Evolutionary conservation across 2,113 vertebrate genomes (phyloP).

Genomic region (mouse (Mus musculus)): GRCm39 chr3:105277001-105277500

Average conservation of each 20-base stretch:
- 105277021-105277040: not conserved
- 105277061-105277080: not conserved
- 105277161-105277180: not conserved
- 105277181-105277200: not conserved
- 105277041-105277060: not conserved
- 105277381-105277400: not conserved
- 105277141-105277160: not conserved
- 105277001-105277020: not conserved
- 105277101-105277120: not conserved
- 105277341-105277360: constrained; percentile 53
- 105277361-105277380: not conserved
- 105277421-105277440: not conserved
- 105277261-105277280: constrained; percentile 30
- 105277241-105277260: not conserved
- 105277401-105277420: constrained; percentile 37
- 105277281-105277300: constrained; percentile 40
- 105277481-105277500: constrained; percentile 59
- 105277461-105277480: constrained; percentile 51
- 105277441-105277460: constrained; percentile 55
- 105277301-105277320: constrained; percentile 41
- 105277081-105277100: not conserved
- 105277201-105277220: not conserved
- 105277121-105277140: not conserved
- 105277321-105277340: constrained; percentile 61
- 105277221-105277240: not conserved